Evolutionary conservation across 2,113 vertebrate species (phyloP).

Genomic region (Vulpes ferrilata): DNA sequence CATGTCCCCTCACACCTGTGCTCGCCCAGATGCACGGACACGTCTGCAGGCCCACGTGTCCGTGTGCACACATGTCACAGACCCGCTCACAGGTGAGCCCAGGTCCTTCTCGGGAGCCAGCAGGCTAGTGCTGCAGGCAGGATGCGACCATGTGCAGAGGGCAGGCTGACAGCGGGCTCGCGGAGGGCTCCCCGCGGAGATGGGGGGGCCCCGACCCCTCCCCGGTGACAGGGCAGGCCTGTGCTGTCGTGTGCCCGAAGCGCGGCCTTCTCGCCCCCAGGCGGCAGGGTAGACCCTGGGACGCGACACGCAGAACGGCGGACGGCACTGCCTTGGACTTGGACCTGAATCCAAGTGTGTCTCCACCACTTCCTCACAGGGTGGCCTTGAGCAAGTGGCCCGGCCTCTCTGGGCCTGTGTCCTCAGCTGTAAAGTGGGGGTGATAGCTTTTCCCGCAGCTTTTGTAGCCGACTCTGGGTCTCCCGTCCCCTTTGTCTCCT

Average conservation of each 20-base stretch:
- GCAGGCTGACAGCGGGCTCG: not conserved
- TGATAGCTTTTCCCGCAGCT: not conserved
- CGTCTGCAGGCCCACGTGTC: fast-evolving
- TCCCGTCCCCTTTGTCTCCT: not conserved
- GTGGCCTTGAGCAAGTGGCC: not conserved
- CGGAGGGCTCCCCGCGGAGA: not conserved
- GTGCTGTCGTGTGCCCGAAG: not conserved
- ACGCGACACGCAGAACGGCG: fast-evolving
- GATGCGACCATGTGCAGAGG: not conserved
- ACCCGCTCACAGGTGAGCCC: fast-evolving
- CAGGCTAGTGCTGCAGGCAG: not conserved
- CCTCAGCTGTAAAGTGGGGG: not conserved
- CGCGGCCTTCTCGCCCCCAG: not conserved
- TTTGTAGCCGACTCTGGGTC: not conserved
- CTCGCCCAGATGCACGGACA: not conserved
- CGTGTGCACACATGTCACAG: not conserved
- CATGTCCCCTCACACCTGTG: fast-evolving
- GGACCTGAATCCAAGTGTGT: not conserved
- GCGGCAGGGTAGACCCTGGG: not conserved
- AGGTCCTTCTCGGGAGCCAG: not conserved
- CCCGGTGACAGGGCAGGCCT: not conserved
- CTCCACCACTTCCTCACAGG: not conserved
- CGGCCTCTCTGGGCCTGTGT: not conserved
- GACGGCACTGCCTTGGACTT: not conserved
- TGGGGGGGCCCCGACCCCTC: not conserved